Conservation (phyloP, 2,888 invertebrate species). For the Perdita meconis region DNA sequence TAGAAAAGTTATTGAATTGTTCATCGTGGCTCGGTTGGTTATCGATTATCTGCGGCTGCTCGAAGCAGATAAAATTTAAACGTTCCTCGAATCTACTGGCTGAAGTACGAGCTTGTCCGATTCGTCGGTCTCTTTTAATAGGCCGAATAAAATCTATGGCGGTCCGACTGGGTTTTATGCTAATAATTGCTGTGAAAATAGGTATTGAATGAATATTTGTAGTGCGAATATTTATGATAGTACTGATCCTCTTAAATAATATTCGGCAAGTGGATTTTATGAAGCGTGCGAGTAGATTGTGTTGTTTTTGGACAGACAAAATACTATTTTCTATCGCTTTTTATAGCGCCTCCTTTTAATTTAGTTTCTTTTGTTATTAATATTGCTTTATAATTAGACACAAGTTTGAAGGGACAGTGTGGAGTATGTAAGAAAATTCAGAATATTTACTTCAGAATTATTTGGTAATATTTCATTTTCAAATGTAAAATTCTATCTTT, state of each 20-base stretch:
- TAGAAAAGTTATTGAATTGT: constrained; percentile 40
- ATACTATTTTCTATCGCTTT: not conserved
- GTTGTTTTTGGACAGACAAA: not conserved
- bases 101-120: not conserved
- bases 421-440: too few species aligned
- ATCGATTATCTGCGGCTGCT: constrained; percentile 14
- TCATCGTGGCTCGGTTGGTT: constrained; percentile 14
- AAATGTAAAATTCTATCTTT: too few species aligned
- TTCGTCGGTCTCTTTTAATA: constrained; percentile 2
- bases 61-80: constrained; percentile 15
- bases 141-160: not conserved
- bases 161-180: not conserved
- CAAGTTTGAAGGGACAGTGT: too few species aligned
- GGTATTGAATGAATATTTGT: not conserved
- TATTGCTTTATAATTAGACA: too few species aligned
- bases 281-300: too few species aligned
- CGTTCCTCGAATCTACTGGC: not conserved
- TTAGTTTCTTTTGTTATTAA: too few species aligned
- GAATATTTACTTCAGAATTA: too few species aligned
- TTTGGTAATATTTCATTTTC: too few species aligned
- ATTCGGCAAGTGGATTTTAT: too few species aligned
- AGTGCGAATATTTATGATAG: not conserved
- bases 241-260: not conserved
- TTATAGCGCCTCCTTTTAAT: too few species aligned
- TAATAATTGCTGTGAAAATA: too few species aligned